Base-by-base conservation (phyloP, 2,797 vertebrate species). In the Notolepis coatsorum region DNA sequence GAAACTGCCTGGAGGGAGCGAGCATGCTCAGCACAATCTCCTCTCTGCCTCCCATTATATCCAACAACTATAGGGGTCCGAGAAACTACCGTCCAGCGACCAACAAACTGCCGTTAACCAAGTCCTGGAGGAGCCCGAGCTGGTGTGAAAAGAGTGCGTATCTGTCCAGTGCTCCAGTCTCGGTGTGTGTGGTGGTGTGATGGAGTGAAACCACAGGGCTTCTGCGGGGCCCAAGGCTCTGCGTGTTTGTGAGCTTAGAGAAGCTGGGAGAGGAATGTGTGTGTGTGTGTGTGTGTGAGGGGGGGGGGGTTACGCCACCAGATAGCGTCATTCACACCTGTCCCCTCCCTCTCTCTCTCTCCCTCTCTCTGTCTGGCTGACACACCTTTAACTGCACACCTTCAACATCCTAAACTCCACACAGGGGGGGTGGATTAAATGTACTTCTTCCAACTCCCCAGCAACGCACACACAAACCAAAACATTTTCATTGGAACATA, bases 21-120 rank as follows among this genome's bases (percentile, higher is more conserved):
- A 73, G 42, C 35, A 62, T 73, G 69, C 17, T 65, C 54, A 76
- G 55, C 61, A 63, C n/a, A 13, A 83, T 59, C 61, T 90, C 81
- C 42, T 83, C 82, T 77, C 75, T 86, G 66, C 84, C 86, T 46
- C 82, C 82, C 89, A 91, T n/a, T n/a, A n/a, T 92, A 60, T 70
- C 75, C 60, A n/a, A 62, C 68, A 37, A 5, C 56, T 42, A 45
- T 51, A 61, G 4, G 45, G 82, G 71, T 78, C 77, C 63, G n/a
- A 59, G 65, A 61, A 80, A 71, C 80, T 65, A 61, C 37, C 51
- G 39, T 64, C 65, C 43, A 4, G 61, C 35, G 61, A n/a, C n/a
- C 55, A 73, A 53, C 23, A 66, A 67, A 46, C 67, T 61, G 28
- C 71, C 56, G 82, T 71, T 52, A 67, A 70, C 56, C 68, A 69